Percentiles rank a stretch among this genome's conserved stretches.
Evolutionary conservation across 1,140 invertebrate genomes (phyloP).

Genomic region (Helicorthomorpha holstii): DNA sequence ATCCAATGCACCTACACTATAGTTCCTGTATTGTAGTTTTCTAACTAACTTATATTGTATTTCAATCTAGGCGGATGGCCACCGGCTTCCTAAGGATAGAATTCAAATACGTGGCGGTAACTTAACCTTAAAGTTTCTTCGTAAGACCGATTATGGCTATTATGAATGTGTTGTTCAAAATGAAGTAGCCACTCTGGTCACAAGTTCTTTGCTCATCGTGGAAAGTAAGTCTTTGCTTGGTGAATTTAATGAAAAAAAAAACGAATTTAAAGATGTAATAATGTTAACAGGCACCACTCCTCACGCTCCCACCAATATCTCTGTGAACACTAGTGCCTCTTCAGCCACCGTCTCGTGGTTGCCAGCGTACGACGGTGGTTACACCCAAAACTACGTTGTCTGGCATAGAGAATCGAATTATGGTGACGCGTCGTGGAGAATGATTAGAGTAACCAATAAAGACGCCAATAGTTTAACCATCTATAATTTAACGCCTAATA

Average conservation of each 20-base stretch:
- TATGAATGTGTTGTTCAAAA: constrained; percentile 91
- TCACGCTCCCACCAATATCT: constrained; percentile 87
- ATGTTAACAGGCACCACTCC: constrained; percentile 85
- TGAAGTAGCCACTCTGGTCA: constrained; percentile 81
- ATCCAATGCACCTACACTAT: too few species aligned
- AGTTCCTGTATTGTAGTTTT: not conserved
- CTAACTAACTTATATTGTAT: constrained; percentile 1
- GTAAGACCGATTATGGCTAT: constrained; percentile 75
- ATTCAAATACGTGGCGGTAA: constrained; percentile 64
- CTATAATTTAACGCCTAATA: constrained; percentile 71
- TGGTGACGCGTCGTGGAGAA: constrained; percentile 69
- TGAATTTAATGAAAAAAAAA: not conserved
- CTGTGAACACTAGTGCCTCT: constrained; percentile 65
- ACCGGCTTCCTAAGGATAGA: constrained; percentile 57
- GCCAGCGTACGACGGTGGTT: constrained; percentile 86
- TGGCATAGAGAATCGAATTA: constrained; percentile 31
- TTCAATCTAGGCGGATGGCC: constrained; percentile 48
- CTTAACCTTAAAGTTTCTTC: constrained; percentile 72
- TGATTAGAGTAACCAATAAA: constrained; percentile 77
- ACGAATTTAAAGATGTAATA: too few species aligned
- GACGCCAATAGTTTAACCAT: constrained; percentile 79
- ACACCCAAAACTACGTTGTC: constrained; percentile 84
- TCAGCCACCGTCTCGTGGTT: constrained; percentile 78
- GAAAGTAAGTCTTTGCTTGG: constrained; percentile 34
- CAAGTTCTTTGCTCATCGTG: constrained; percentile 74